Evolutionary conservation across 2,113 vertebrate species (phyloP), one percentile per base, ranked within the genome.

Genomic region (Bungarus multicinctus): DNA sequence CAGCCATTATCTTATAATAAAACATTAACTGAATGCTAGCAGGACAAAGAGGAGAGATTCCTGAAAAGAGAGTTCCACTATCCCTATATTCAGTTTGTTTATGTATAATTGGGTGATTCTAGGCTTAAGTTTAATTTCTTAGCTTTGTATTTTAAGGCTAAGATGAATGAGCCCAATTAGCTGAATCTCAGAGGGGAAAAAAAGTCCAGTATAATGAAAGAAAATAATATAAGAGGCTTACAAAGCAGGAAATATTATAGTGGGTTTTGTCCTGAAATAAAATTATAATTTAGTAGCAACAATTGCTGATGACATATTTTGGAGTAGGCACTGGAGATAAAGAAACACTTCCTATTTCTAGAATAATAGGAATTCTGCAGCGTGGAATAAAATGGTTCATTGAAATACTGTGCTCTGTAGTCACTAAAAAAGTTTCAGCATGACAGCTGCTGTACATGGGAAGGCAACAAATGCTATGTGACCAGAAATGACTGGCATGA

Each of bases 391-490:
- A n/a, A 93, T 94, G 86, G 92, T 94, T 12, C 22, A 74, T 47
- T 95, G 88, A 43, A 93, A 93, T 92, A 91, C 53, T 95, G 91
- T 91, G 93, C 85, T 89, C 88, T 93, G 95, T 81, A 96, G 95
- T 95, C 95, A 91, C 94, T 95, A 96, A 92, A 95, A 93, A 97
- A 94, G 95, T 96, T 90, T 0, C 47, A 60, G 93, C 94, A 95
- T 95, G 95, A 96, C 97, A 97, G 97, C 97, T 97, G 97, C 96
- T 95, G 96, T 94, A 93, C 96, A 97, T 96, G 95, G 94, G 95
- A 97, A 97, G 94, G 96, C 97, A 97, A 97, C 97, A 97, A 97
- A 97, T 97, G 97, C 96, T 97, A 94, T 96, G 96, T 96, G 97
- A 96, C 96, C 97, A 95, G 95, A 96, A 96, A 97, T 97, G 97